Conservation (phyloP, 2,888 invertebrate genomes). For the Tachystola acroxantha region DNA sequence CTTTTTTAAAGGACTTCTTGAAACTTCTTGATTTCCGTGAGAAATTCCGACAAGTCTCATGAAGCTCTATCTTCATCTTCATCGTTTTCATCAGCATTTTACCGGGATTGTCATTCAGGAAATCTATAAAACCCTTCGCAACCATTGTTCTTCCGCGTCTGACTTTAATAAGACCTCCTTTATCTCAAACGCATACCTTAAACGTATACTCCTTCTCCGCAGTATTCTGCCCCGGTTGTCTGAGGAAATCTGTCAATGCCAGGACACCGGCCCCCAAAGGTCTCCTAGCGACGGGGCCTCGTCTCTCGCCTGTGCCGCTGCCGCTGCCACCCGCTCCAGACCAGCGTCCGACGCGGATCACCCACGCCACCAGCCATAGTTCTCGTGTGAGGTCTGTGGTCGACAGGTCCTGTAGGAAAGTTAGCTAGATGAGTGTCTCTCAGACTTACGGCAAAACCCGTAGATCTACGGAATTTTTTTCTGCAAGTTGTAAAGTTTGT, state of each 20-base stretch:
- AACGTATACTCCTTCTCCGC: slow-evolving; percentile 89
- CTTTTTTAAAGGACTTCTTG: too few relatives aligned
- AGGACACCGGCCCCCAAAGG: slow-evolving; percentile 94
- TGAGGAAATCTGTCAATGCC: slow-evolving; percentile 83
- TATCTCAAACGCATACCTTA: slow-evolving; percentile 70
- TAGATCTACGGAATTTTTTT: too few relatives aligned
- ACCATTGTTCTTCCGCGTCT: too few relatives aligned
- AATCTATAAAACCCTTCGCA: too few relatives aligned
- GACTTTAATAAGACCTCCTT: too few relatives aligned
- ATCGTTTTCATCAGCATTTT: too few relatives aligned
- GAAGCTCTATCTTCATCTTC: too few relatives aligned
- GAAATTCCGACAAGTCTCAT: too few relatives aligned
- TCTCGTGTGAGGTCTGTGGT: slow-evolving; percentile 91
- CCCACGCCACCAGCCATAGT: slow-evolving; percentile 92
- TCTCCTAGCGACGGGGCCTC: slow-evolving; percentile 80
- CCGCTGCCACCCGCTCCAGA: slow-evolving; percentile 68
- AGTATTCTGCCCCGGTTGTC: slow-evolving; percentile 75
- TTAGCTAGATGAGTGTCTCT: background rate
- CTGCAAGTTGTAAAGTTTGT: too few relatives aligned
- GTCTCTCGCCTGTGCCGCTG: slow-evolving; percentile 70
- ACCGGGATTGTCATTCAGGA: too few relatives aligned
- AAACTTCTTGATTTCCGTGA: too few relatives aligned
- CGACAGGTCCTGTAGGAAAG: slow-evolving; percentile 85
- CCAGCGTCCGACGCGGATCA: slow-evolving; percentile 93
- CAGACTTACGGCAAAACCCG: too few relatives aligned